phyloP scores from a whole-genome alignment of 2,113 vertebrate species.

The Xenopus borealis region DNA sequence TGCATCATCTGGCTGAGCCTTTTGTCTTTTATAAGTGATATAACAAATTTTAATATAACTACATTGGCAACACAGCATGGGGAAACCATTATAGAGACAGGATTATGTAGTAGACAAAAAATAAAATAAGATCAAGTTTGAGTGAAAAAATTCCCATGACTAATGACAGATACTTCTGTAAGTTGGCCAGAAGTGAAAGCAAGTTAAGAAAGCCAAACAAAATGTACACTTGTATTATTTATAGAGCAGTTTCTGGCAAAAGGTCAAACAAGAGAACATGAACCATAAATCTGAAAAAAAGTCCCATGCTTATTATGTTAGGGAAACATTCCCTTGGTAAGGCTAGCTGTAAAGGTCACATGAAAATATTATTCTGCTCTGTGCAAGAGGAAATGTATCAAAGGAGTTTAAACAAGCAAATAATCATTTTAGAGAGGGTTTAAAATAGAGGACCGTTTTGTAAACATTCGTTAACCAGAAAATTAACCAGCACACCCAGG shows the following conservation, averaged over 20 bases:
- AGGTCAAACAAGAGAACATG: slow-evolving; percentile 40
- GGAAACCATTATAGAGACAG: slow-evolving; percentile 17
- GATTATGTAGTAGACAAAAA: slow-evolving; percentile 22
- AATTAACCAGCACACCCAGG: too few relatives aligned
- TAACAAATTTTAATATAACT: background rate
- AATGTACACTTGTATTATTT: slow-evolving; percentile 43
- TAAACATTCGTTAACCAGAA: too few relatives aligned
- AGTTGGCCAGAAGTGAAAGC: slow-evolving; percentile 28
- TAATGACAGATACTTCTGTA: slow-evolving; percentile 29
- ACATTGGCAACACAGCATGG: background rate
- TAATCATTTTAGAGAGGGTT: background rate
- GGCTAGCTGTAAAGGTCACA: slow-evolving; percentile 25
- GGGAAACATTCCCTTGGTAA: slow-evolving; percentile 33
- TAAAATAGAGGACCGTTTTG: too few relatives aligned
- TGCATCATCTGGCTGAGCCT: background rate
- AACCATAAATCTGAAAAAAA: slow-evolving; percentile 42
- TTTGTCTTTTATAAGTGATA: background rate
- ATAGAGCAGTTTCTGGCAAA: slow-evolving; percentile 38
- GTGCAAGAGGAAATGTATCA: slow-evolving; percentile 24
- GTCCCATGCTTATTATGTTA: slow-evolving; percentile 45
- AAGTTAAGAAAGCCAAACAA: slow-evolving; percentile 38
- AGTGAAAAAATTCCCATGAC: slow-evolving; percentile 29
- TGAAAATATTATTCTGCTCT: slow-evolving; percentile 22
- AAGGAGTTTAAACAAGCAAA: background rate
- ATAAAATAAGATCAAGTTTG: background rate